phyloP scores from a whole-genome alignment of 2,113 vertebrate species.

The Patagioenas fasciata region DNA sequence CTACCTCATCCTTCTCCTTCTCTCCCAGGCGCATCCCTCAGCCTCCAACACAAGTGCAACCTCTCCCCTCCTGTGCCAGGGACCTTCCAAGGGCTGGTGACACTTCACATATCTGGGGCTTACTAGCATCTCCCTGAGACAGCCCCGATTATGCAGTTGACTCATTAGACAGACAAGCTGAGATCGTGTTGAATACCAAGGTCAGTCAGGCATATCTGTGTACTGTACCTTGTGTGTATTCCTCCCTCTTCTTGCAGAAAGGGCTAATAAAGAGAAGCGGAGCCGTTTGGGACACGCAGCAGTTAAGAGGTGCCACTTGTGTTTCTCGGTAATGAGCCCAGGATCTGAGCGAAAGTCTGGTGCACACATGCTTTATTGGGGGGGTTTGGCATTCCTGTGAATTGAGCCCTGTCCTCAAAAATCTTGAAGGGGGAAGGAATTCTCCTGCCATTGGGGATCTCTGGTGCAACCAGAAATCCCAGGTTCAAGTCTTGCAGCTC shows the following conservation, averaged over 20 bases:
- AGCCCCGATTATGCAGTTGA: neutral
- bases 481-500: neutral
- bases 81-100: neutral
- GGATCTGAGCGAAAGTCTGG: neutral
- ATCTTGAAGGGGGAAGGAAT: neutral
- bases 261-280: neutral
- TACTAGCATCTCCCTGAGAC: neutral
- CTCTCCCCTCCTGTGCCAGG: neutral
- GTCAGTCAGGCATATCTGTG: neutral
- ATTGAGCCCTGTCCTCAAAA: neutral
- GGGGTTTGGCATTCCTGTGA: neutral
- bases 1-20: neutral
- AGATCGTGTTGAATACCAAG: neutral
- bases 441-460: neutral
- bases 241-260: neutral
- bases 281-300: accelerated
- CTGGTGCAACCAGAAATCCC: neutral
- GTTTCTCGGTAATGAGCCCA: neutral
- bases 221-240: neutral
- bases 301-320: neutral
- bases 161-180: neutral
- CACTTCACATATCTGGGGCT: neutral
- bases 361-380: accelerated
- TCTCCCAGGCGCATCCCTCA: neutral
- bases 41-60: neutral